phyloP scores from a whole-genome alignment of 2,797 vertebrate species.

The Phrynocephalus forsythii region DNA sequence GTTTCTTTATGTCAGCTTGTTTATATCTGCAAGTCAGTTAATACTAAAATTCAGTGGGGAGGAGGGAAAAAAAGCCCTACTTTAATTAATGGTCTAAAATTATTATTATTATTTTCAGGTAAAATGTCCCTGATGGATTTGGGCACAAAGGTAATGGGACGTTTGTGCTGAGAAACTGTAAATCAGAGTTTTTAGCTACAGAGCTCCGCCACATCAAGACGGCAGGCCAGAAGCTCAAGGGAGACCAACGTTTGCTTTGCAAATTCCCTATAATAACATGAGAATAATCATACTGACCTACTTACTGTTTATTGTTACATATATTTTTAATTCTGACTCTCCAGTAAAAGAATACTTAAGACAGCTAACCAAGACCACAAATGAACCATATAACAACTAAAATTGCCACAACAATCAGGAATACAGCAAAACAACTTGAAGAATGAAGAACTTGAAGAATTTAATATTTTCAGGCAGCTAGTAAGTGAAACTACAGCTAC shows the following conservation, averaged over 20 bases:
- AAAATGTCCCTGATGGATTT: background rate
- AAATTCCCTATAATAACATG: background rate
- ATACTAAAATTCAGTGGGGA: background rate
- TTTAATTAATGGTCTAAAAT: background rate
- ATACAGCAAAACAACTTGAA: too few species aligned
- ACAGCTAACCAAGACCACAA: too few species aligned
- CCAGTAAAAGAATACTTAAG: too few species aligned
- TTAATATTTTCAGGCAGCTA: too few species aligned
- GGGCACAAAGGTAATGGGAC: background rate
- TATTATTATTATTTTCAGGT: background rate
- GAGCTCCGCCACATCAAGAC: background rate
- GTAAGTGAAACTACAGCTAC: too few species aligned
- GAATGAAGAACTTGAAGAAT: too few species aligned
- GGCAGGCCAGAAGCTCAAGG: background rate
- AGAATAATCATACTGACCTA: background rate
- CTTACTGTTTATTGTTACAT: too few species aligned
- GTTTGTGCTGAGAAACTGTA: too few species aligned
- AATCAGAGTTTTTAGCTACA: background rate
- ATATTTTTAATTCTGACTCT: too few species aligned
- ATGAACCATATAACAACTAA: too few species aligned
- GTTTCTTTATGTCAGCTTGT: background rate
- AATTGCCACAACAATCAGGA: too few species aligned
- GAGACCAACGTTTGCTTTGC: background rate
- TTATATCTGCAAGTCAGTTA: background rate
- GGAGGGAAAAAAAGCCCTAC: background rate